Percentiles rank a stretch among this genome's conserved stretches.
Conservation (phyloP, 2,797 vertebrate species). For the Leptodactylus fallax region DNA sequence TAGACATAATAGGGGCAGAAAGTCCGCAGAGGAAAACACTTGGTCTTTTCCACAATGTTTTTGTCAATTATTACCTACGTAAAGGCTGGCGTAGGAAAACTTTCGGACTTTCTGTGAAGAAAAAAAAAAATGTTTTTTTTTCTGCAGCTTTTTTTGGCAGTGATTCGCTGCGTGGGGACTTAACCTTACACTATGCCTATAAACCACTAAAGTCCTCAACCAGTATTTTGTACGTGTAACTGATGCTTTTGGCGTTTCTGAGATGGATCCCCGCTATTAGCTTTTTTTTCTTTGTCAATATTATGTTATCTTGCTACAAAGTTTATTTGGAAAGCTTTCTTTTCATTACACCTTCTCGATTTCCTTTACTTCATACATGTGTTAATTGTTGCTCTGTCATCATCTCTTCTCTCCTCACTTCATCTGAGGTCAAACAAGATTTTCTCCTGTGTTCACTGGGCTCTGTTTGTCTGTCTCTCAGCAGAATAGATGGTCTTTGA, state of each 20-base stretch:
- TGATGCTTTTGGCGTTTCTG: neutral
- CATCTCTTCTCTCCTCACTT: constrained; percentile 34
- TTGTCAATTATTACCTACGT: no score
- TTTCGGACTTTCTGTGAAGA: no score
- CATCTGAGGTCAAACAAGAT: constrained; percentile 30
- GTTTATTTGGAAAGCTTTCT: constrained; percentile 21
- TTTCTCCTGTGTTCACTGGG: neutral
- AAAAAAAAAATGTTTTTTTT: no score
- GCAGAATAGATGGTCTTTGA: constrained; percentile 30
- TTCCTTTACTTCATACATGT: neutral
- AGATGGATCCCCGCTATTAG: neutral
- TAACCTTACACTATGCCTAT: neutral
- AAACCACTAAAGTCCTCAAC: neutral
- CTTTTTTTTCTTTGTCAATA: neutral
- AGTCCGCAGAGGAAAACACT: no score
- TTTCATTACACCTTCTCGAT: constrained; percentile 29
- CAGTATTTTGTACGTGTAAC: neutral
- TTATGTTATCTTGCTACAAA: neutral
- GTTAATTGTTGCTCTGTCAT: constrained; percentile 19
- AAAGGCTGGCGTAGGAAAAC: no score
- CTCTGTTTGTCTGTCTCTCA: neutral
- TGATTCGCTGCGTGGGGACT: no score
- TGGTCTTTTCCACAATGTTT: no score
- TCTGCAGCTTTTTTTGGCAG: no score
- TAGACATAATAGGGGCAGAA: no score